These are phyloP conservation scores for Syngnathus floridae DNA, from an alignment of 2,113 vertebrate species.

Conservation along the genomic window DNA sequence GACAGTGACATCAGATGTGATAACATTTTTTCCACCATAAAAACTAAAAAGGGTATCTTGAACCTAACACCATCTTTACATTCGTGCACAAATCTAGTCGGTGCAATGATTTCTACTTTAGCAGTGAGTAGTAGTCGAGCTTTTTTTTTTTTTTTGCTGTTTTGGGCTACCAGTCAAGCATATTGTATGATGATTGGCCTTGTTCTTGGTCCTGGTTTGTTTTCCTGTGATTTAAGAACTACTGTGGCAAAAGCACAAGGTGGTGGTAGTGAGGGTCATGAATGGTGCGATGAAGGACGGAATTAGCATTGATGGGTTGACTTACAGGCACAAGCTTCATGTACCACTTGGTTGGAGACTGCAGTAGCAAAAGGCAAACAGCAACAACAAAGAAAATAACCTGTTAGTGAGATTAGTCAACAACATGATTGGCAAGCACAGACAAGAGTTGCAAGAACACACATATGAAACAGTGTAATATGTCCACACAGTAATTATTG, in stretches of 20 bases:
- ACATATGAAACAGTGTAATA: neutral
- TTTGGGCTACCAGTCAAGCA: neutral
- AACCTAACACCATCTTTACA: neutral
- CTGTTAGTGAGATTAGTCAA: constrained; percentile 51
- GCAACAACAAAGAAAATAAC: constrained; percentile 54
- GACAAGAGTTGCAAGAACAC: constrained; percentile 30
- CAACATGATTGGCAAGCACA: constrained; percentile 47
- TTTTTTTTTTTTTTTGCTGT: neutral
- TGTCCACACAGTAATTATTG: neutral
- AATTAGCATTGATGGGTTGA: constrained; percentile 59
- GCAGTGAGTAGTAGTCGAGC: too few relatives aligned
- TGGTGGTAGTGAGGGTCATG: constrained; percentile 2
- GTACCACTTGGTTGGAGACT: constrained; percentile 99
- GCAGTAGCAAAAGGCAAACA: constrained; percentile 44
- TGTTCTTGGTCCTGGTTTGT: neutral
- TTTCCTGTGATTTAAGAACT: neutral
- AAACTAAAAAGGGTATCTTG: neutral
- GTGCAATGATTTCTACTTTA: too few relatives aligned
- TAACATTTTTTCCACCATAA: neutral
- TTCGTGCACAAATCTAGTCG: neutral
- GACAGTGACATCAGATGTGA: constrained; percentile 5
- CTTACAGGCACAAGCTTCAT: constrained; percentile 99
- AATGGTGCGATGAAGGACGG: constrained; percentile 43
- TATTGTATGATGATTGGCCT: neutral
- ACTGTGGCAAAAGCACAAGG: neutral